Base-by-base conservation (phyloP, 1,140 invertebrate species). In the Drosophila littoralis region DNA sequence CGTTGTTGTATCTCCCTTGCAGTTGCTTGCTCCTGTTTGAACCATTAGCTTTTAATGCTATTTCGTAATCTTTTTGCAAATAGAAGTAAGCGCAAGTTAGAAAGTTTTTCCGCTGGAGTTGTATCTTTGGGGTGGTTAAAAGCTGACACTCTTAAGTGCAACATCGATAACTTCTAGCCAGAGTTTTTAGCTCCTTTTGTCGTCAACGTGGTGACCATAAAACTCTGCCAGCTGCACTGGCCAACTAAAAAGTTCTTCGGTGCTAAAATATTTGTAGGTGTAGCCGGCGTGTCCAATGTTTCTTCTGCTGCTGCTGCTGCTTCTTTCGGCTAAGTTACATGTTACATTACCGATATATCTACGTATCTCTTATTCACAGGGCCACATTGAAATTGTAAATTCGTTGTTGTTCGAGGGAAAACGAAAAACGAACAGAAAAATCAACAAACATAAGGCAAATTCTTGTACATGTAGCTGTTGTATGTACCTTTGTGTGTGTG, bases 261-360 rank as follows among this genome's bases (percentile, higher is more conserved):
- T 81, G 81, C 82, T 81, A 81, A 81, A 85, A 76, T 75, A 85
- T 86, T 76, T 85, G 82, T 85, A 82, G 68, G 66, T 84, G 81
- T 81, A 60, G 78, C 69, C 69, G 38, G 70, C 79, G 66, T 86
- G 82, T 85, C 78, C 82, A 59, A 57, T 76, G 65, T 68, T 58
- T 66, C 69, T 32, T 42, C 17, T 36, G 52, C 35, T 38, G 35
- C 13, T 38, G 35, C 13, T 51, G 54, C 35, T 75, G 64, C 81
- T 67, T 50, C 63, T 67, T 67, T 59, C 36, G 48, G 63, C 52
- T 43, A 72, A 72, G 70, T 67, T 68, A 73, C 55, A 59, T 68
- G 63, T 67, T n/a, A n/a, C n/a, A n/a, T n/a, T n/a, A n/a, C 48
- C 42, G 74, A 74, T 75, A 76, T 75, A 68, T 76, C 57, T 50